phyloP scores from a whole-genome alignment of 2,113 vertebrate genomes.

The Ciconia stormi region DNA sequence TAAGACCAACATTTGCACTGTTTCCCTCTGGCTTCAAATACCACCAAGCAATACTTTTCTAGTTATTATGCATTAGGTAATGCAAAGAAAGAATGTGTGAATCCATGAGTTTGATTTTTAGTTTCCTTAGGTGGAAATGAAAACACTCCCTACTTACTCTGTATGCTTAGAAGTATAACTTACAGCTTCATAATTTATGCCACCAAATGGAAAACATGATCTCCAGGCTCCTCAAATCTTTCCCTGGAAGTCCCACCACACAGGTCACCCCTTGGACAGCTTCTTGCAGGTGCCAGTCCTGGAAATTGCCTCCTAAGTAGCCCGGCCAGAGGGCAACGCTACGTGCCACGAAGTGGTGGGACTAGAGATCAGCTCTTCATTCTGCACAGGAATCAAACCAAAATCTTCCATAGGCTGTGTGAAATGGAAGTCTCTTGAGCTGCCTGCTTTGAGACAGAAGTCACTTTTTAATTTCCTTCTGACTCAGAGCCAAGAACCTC shows the following conservation, averaged over 20 bases:
- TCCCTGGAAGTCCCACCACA: background rate
- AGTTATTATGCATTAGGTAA: background rate
- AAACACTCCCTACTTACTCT: background rate
- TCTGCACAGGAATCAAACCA: background rate
- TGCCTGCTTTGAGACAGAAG: background rate
- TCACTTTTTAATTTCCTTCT: background rate
- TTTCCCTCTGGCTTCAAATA: background rate
- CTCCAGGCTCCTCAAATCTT: background rate
- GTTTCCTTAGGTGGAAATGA: background rate
- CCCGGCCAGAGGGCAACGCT: background rate
- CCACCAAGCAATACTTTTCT: background rate
- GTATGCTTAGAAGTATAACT: background rate
- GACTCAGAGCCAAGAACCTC: background rate
- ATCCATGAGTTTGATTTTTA: background rate
- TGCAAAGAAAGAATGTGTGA: background rate
- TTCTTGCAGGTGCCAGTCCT: background rate
- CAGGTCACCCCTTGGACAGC: background rate
- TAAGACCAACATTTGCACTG: background rate
- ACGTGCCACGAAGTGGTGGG: fast-evolving
- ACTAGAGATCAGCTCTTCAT: background rate
- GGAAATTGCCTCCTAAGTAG: background rate
- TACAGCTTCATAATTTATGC: background rate
- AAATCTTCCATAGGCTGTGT: background rate
- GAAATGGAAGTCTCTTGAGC: background rate
- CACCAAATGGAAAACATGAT: background rate